Evolutionary conservation across 2,113 vertebrate species (phyloP), one percentile per base, ranked within the genome.

Genomic region (Hydropotes inermis): DNA sequence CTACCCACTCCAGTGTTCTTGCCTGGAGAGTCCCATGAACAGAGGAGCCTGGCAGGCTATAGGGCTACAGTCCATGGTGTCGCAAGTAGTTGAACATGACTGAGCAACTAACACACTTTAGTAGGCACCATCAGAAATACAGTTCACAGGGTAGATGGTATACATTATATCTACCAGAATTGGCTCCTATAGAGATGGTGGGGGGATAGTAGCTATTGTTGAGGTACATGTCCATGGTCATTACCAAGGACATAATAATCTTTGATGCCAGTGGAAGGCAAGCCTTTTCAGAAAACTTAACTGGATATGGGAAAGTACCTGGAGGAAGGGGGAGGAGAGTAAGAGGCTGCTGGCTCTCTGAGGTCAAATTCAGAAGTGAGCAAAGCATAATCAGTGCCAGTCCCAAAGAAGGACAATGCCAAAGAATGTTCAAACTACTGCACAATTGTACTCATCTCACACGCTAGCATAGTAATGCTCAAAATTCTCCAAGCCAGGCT

Each of bases 261-360:
- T 92, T 95, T 79, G 57, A 82, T 96, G 76, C 30, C 81, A 67
- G 45, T 57, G 7, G 50, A 82, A 45, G 67, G 28, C 28, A 15
- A 16, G 19, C 57, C 67, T 92, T 91, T 96, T 23, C 50, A 87
- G 76, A 82, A 93, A 78, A 95, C 55, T 64, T 96, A 83, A 88
- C 11, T 87, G 55, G 23, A 93, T 74, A 10, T 61, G 47, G 28
- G 67, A 6, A 90, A 76, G 39, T 89, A 15, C 64, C 54, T 11
- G 27, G 57, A 39, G 2, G 16, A 8, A 28, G 3, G 7, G 23
- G 14, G 3, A 8, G 33, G 6, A 10, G 21, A 1, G 4, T 76
- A 78, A 88, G 55, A 90, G 54, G 11, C 30, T 45, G 74, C 74
- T 82, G 39, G 36, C 52, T 89, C 19, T 96, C 84, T 76, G 55